Base-by-base conservation (phyloP, 64 coral and sea anemone genomes). In the Stichodactyla helianthus region DNA sequence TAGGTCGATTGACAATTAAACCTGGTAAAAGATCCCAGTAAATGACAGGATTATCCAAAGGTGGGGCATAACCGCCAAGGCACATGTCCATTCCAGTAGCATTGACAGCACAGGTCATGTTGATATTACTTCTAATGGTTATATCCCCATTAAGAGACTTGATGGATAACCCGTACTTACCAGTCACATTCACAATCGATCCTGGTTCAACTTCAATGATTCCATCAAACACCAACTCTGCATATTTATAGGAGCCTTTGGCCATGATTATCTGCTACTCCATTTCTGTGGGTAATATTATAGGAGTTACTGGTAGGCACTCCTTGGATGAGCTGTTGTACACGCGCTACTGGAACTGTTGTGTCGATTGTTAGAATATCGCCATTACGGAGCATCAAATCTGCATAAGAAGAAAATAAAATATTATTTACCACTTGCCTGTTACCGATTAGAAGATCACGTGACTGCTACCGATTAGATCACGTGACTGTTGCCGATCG, bases 21-120 rank as follows among this genome's bases (percentile, higher is more conserved):
- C 68, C 68, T 74, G 25, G 23, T 31, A 71, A 10, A 31, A 25
- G 0, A 28, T 31, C 23, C 5, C 0, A 4, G 31, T 81, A 6
- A 0, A 20, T 0, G 1, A 31, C 1, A 4, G 20, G 12, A 51
- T 0, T 31, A 31, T 52, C 17, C 22, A 82, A 8, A 44, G 4
- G 22, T 9, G 12, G 79, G 14, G 79, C 22, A 54, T 82, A 82
- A 16, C 79, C 79, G 53, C 79, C 79, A 35, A 80, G 78, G 78
- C 78, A 80, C 78, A 54, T 80, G 31, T 54, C 25, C 52, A 54
- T 52, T 6, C 51, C 79, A 57, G 51, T 16, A 82, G 51, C 79
- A 57, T 54, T 57, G 5, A 82, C 50, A 82, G 79, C 79, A 16
- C 79, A 82, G 18, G 50, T 82, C 79, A 82, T 82, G 22, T 18